Evolutionary conservation across 2,888 invertebrate genomes (phyloP).

Genomic region (Drepanosiphum platanoidis): DNA sequence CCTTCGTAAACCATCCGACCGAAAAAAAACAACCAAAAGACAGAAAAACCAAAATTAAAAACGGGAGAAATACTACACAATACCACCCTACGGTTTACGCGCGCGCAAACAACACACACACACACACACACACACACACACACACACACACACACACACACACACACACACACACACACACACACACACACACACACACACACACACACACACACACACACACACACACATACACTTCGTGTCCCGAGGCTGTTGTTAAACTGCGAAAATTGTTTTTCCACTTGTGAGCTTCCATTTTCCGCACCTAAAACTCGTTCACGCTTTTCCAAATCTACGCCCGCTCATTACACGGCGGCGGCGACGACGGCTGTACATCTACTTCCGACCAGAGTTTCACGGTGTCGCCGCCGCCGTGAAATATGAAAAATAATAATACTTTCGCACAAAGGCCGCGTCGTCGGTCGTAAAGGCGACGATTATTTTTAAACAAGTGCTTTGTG

Average conservation of each 20-base stretch:
- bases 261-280: constrained; percentile 53
- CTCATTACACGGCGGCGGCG: not conserved
- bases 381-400: constrained; percentile 14
- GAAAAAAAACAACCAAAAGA: not conserved
- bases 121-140: not conserved
- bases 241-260: constrained; percentile 45
- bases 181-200: not conserved
- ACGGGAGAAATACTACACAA: not conserved
- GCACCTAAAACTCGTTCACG: constrained; percentile 46
- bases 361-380: constrained; percentile 6
- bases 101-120: too few relatives aligned
- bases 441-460: not conserved
- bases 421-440: constrained; percentile 3
- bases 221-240: not conserved
- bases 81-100: constrained; percentile 10
- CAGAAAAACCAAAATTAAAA: constrained; percentile 47
- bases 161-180: not conserved
- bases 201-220: not conserved
- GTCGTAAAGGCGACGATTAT: not conserved
- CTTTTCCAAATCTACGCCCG: not conserved
- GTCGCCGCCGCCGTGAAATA: not conserved
- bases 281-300: constrained; percentile 10
- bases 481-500: not conserved
- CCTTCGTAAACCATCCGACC: not conserved
- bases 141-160: not conserved